phyloP scores from a whole-genome alignment of 2,888 invertebrate species.

The Corythucha ciliata region DNA sequence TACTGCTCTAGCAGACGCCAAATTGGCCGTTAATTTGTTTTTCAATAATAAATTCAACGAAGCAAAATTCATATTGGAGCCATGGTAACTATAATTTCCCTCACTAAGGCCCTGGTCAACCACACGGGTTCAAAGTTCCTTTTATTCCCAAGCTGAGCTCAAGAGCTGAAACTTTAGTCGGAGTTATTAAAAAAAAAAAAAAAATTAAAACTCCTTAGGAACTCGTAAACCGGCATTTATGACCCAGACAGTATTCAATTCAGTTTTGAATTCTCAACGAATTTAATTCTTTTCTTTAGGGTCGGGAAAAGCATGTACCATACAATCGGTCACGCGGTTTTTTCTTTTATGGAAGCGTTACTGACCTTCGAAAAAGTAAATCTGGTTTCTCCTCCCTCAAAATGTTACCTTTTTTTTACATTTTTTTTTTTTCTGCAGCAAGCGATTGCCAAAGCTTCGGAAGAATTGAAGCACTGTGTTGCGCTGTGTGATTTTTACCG shows the following conservation, averaged over 20 bases:
- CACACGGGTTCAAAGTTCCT: background rate
- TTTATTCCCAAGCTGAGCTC: conserved; percentile 1
- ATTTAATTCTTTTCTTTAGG: conserved; percentile 44
- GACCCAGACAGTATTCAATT: background rate
- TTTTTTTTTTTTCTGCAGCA: conserved; percentile 39
- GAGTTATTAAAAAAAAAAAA: conserved; percentile 14
- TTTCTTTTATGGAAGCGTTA: conserved; percentile 84
- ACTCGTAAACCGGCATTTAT: no score
- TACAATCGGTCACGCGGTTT: conserved; percentile 77
- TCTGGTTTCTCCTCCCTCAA: background rate
- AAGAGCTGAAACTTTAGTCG: no score
- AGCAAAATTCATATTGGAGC: conserved; percentile 67
- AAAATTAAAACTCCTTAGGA: no score
- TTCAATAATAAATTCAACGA: conserved; percentile 84
- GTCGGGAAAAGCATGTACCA: conserved; percentile 81
- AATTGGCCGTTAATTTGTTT: conserved; percentile 73
- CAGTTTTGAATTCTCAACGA: background rate
- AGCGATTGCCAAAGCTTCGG: conserved; percentile 63
- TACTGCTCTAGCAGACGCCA: conserved; percentile 64
- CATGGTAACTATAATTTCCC: conserved; percentile 52
- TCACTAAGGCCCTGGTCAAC: background rate
- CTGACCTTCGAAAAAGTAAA: conserved; percentile 70
- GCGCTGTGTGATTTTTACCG: conserved; percentile 65
- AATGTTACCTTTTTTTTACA: background rate
- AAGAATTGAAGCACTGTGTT: conserved; percentile 65